A percentile compares a stretch with the other conserved stretches of the same genome.
phyloP scores from a whole-genome alignment of 1,140 invertebrate species.

The Rhagoletis zephyria region DNA sequence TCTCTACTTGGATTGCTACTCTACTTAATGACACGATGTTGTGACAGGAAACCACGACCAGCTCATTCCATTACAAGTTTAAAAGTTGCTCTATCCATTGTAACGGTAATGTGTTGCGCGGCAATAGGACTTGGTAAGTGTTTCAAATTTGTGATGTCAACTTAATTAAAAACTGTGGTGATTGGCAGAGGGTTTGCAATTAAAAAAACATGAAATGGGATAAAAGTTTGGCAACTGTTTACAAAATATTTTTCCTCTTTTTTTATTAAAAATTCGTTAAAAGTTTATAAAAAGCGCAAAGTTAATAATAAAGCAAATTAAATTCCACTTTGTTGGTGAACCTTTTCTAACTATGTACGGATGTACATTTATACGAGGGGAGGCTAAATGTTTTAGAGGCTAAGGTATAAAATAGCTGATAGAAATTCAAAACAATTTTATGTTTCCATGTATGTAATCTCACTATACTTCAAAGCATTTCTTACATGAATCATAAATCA shows the following conservation, averaged over 20 bases:
- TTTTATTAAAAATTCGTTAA: neutral
- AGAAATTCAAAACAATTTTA: too few relatives aligned
- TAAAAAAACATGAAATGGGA: too few relatives aligned
- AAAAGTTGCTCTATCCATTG: slow-evolving; percentile 85
- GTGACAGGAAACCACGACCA: slow-evolving; percentile 89
- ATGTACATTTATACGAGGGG: neutral
- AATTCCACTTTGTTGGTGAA: slow-evolving; percentile 7
- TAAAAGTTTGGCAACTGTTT: too few relatives aligned
- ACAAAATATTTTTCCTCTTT: neutral
- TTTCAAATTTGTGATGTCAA: neutral
- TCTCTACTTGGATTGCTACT: slow-evolving; percentile 89
- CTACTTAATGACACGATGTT: slow-evolving; percentile 93
- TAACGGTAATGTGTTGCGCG: slow-evolving; percentile 87
- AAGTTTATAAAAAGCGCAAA: neutral
- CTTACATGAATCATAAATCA: too few relatives aligned
- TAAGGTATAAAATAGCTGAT: too few relatives aligned
- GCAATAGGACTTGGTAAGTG: slow-evolving; percentile 77
- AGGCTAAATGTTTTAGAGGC: too few relatives aligned
- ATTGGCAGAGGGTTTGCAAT: too few relatives aligned
- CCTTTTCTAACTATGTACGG: neutral
- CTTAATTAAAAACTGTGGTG: slow-evolving; percentile 17
- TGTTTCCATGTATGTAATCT: too few relatives aligned
- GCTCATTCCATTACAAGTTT: slow-evolving; percentile 87
- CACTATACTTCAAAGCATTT: too few relatives aligned
- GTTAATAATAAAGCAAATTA: slow-evolving; percentile 31